Evolutionary conservation across 2,113 vertebrate species (phyloP), one percentile per base, ranked within the genome.

Genomic region (Pygoscelis adeliae): DNA sequence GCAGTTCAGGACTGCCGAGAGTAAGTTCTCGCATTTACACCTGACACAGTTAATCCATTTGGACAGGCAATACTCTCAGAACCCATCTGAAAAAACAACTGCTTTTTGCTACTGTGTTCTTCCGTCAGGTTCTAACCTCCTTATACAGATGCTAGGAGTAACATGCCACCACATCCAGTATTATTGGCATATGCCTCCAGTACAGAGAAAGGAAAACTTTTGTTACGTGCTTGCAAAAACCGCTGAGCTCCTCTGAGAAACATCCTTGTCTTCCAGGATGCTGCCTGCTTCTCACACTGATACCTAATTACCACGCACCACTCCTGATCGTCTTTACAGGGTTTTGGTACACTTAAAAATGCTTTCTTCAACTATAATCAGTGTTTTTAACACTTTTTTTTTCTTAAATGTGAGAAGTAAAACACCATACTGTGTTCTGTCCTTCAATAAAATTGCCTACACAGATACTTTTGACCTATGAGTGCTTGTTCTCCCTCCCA

Each of bases 221-320:
- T 61, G 44, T 87, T 66, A 89, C 1, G 7, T 2, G 22, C 58
- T 90, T 92, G 83, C 88, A 96, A 95, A 95, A 96, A 94, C 63
- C 62, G 58, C 38, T 42, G 72, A 84, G 80, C 67, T 93, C 62
- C 91, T 92, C 49, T 83, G 87, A 98, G 95, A 86, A 96, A 95
- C 2, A 3, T n/a, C 78, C 15, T 65, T 29, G 25, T 19, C 56
- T 80, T 80, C 87, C 84, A 77, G 92, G 74, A 96, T 77, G 58
- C 50, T 93, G 53, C 83, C 87, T 13, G 36, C 32, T 90, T 93
- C 93, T 96, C 49, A 66, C 23, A 74, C 78, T 36, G 59, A 81
- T 74, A 69, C 38, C 62, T 71, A 94, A 96, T 86, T 96, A 94
- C 80, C 91, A 87, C 47, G 26, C 83, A 85, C 72, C 70, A 92